These are phyloP conservation scores for Mungos mungo DNA, from an alignment of 2,113 vertebrate genomes.

Conservation along the genomic window DNA sequence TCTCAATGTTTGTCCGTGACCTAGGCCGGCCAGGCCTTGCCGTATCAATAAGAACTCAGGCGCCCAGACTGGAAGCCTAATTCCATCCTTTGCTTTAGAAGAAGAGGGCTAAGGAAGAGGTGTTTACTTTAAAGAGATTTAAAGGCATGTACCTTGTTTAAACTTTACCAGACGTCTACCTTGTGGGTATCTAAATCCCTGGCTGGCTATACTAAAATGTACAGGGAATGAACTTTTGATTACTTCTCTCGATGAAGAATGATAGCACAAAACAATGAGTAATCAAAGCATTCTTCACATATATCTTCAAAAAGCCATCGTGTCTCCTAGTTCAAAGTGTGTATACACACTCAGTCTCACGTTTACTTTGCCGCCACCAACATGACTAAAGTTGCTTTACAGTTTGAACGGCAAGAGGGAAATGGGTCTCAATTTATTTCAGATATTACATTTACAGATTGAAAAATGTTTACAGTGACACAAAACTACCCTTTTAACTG, in stretches of 20 bases:
- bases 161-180: background rate
- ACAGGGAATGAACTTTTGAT: background rate
- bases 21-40: background rate
- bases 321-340: background rate
- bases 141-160: conserved; percentile 22
- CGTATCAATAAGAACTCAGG: background rate
- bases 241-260: background rate
- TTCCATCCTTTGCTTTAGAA: background rate
- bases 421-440: background rate
- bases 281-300: background rate
- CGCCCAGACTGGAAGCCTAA: background rate
- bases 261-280: background rate
- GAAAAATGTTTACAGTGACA: background rate
- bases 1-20: background rate
- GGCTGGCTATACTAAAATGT: background rate
- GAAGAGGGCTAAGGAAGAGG: background rate
- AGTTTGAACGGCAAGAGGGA: background rate
- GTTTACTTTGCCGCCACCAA: background rate
- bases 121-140: conserved; percentile 45
- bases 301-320: background rate
- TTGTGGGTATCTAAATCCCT: background rate
- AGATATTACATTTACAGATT: background rate
- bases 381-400: background rate
- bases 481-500: background rate
- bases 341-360: background rate